phyloP scores from a whole-genome alignment of 1,140 invertebrate genomes.

The Bombus breviceps region DNA sequence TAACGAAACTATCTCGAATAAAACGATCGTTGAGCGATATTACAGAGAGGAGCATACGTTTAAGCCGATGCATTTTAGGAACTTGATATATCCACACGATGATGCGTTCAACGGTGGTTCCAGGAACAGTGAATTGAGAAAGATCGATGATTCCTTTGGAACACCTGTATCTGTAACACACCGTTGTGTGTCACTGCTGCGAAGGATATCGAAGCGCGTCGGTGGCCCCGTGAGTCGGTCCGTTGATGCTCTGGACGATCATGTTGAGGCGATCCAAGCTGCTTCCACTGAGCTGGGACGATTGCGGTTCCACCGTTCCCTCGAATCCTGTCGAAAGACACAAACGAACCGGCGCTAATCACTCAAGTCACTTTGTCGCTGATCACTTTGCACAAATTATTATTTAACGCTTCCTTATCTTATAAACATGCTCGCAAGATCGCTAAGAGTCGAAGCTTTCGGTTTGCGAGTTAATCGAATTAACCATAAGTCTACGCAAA shows the following conservation, averaged over 20 bases:
- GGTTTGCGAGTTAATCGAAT: not conserved
- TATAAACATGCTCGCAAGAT: not conserved
- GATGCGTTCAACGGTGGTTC: not conserved
- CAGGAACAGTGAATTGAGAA: not conserved
- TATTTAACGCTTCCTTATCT: not conserved
- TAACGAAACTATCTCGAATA: not conserved
- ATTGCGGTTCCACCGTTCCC: conserved; percentile 73
- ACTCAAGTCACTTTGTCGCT: no score
- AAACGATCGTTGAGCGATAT: not conserved
- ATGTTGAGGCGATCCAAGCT: conserved; percentile 86
- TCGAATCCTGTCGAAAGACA: conserved; percentile 79
- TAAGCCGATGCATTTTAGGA: conserved; percentile 16
- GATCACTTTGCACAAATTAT: not conserved
- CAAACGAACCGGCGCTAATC: no score
- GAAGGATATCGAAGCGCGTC: conserved; percentile 66
- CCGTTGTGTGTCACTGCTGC: conserved; percentile 60
- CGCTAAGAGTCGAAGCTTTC: not conserved
- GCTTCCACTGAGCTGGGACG: conserved; percentile 78
- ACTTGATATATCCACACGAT: conserved; percentile 24
- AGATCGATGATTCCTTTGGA: conserved; percentile 11
- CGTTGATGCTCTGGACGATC: conserved; percentile 86
- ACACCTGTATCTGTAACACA: conserved; percentile 48
- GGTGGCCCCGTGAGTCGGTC: conserved; percentile 55
- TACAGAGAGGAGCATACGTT: not conserved
- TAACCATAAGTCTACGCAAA: not conserved